A percentile compares a stretch with the other conserved stretches of the same genome.
Conservation (phyloP, 2,113 vertebrate species). For the Narcine bancroftii region DNA sequence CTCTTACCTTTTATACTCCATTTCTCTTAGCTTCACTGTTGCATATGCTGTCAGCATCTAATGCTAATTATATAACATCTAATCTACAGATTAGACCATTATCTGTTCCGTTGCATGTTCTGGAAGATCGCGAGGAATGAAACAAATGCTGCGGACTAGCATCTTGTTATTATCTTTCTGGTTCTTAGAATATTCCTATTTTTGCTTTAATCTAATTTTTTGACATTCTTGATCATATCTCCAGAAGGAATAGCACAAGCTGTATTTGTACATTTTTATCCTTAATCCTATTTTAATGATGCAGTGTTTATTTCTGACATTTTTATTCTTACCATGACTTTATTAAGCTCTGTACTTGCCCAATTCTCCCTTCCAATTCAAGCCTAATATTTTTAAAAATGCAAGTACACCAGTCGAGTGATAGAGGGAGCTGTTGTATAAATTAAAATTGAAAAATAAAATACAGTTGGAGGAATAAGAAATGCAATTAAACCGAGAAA, state of each 20-base stretch:
- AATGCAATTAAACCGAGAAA: too few species aligned
- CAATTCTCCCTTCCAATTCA: neutral
- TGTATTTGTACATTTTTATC: neutral
- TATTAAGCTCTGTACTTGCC: neutral
- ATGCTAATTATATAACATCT: too few species aligned
- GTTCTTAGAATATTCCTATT: neutral
- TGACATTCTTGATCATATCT: neutral
- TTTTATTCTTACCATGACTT: neutral
- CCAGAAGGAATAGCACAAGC: neutral
- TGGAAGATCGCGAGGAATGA: neutral
- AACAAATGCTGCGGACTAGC: neutral
- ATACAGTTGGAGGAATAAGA: too few species aligned
- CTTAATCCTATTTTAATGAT: neutral
- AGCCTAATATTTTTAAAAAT: neutral
- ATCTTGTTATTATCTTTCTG: too few species aligned
- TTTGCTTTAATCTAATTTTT: neutral
- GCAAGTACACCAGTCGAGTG: neutral
- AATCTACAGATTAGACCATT: too few species aligned
- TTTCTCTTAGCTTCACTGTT: too few species aligned
- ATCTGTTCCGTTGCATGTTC: neutral
- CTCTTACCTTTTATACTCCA: too few species aligned
- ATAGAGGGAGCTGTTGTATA: neutral
- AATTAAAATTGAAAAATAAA: neutral
- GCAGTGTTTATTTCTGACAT: neutral
- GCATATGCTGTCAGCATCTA: too few species aligned